Conservation (phyloP, 2,888 invertebrate species). For the Dendrolimus pini region DNA sequence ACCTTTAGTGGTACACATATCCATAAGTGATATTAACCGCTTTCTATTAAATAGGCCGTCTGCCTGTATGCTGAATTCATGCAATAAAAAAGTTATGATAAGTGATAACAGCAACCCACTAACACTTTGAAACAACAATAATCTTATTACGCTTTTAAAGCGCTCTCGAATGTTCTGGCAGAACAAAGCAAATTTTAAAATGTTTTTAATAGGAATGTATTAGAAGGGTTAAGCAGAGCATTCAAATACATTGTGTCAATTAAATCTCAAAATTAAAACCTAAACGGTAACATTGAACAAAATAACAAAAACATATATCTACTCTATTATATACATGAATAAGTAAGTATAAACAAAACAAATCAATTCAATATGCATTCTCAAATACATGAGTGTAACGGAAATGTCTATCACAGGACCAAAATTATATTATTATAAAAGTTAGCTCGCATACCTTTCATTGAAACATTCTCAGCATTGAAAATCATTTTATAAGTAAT, state of each 20-base stretch:
- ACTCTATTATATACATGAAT: not conserved
- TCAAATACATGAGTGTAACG: not conserved
- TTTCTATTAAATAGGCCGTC: too few species aligned
- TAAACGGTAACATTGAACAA: slow-evolving; percentile 4
- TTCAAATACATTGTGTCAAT: not conserved
- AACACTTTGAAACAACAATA: too few species aligned
- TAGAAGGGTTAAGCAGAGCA: too few species aligned
- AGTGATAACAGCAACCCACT: too few species aligned
- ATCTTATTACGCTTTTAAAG: too few species aligned
- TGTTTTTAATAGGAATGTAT: too few species aligned
- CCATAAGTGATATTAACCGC: too few species aligned
- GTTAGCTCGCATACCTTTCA: slow-evolving; percentile 22
- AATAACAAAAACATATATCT: not conserved
- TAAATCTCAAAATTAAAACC: slow-evolving; percentile 4
- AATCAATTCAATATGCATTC: not conserved
- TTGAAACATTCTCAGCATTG: slow-evolving; percentile 16
- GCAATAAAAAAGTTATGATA: too few species aligned
- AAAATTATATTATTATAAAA: slow-evolving; percentile 30
- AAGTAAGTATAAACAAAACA: not conserved
- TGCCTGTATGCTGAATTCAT: too few species aligned
- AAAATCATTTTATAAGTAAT: not conserved
- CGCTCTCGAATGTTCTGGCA: too few species aligned
- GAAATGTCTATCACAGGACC: slow-evolving; percentile 51
- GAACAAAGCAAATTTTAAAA: too few species aligned
- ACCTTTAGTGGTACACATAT: too few species aligned